Evolutionary conservation across 2,797 vertebrate genomes (phyloP).

Genomic region (Oreochromis grahami): DNA sequence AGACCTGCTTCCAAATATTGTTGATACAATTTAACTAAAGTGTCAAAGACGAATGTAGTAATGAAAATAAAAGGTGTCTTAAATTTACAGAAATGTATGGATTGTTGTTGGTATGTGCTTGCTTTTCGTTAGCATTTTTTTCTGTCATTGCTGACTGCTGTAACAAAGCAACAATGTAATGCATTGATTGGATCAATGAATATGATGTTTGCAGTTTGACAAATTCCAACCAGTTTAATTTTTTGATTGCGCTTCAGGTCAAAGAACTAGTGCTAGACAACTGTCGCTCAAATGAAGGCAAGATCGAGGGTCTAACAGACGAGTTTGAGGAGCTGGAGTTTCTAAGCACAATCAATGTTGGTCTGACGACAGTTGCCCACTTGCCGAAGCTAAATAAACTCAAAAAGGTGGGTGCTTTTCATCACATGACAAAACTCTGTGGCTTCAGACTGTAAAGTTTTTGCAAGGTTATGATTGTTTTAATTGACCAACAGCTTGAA

Average conservation of each 20-base stretch:
- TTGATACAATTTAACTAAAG: neutral
- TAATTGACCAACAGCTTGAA: slow-evolving; percentile 82
- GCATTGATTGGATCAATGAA: neutral
- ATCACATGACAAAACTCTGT: neutral
- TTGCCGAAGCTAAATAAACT: slow-evolving; percentile 99
- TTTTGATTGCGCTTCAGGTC: slow-evolving; percentile 75
- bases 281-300: slow-evolving; percentile 94
- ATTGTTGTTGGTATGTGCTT: neutral
- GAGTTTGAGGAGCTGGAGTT: slow-evolving; percentile 97
- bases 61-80: neutral
- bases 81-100: neutral
- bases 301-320: slow-evolving; percentile 96
- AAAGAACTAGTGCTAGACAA: slow-evolving; percentile 98
- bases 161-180: neutral
- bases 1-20: neutral
- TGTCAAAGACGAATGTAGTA: neutral
- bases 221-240: neutral
- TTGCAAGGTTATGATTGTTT: slow-evolving; percentile 17
- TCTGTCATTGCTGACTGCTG: neutral
- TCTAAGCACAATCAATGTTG: slow-evolving; percentile 98
- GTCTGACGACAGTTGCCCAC: slow-evolving; percentile 92
- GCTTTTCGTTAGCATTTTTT: neutral
- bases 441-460: neutral
- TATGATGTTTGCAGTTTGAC: neutral
- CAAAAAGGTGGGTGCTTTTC: slow-evolving; percentile 85